Percentiles rank a stretch among this genome's conserved stretches.
Evolutionary conservation across 2,888 invertebrate species (phyloP).

Genomic region (Epirrita christyi): DNA sequence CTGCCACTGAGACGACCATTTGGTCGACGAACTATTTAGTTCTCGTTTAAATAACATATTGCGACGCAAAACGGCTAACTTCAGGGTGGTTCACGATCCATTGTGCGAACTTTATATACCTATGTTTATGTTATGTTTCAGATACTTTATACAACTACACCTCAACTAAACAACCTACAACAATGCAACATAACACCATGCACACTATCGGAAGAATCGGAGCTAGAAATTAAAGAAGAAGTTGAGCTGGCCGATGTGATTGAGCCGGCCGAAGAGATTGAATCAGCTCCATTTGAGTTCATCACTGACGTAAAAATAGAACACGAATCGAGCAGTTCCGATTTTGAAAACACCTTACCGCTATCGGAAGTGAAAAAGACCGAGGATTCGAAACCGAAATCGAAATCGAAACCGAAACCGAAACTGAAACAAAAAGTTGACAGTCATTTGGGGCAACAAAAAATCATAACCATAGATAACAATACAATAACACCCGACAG

Average conservation of each 20-base stretch:
- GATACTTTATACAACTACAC: slow-evolving; percentile 8
- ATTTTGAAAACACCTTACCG: slow-evolving; percentile 51
- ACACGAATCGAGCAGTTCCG: slow-evolving; percentile 45
- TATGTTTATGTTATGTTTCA: slow-evolving; percentile 11
- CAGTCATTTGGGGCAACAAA: no score
- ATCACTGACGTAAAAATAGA: slow-evolving; percentile 58
- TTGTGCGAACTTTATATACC: no score
- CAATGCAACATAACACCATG: slow-evolving; percentile 18
- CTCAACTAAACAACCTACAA: slow-evolving; percentile 17
- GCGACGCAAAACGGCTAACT: no score
- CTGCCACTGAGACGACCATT: no score
- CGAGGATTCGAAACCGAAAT: slow-evolving; percentile 17
- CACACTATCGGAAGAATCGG: slow-evolving; percentile 14
- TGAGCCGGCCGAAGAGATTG: slow-evolving; percentile 14
- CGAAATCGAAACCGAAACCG: no score
- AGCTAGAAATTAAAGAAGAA: slow-evolving; percentile 11
- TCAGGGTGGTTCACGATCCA: no score
- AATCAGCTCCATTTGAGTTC: slow-evolving; percentile 22
- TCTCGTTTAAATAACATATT: no score
- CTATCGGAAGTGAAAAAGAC: slow-evolving; percentile 42
- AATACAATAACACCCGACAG: no score
- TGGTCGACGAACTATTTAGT: no score
- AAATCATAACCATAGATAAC: no score
- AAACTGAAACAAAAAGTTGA: no score
- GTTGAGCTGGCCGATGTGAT: no score